Percentiles rank a stretch among this genome's conserved stretches.
phyloP scores from a whole-genome alignment of 2,888 invertebrate species.

The Ethmia dodecea region DNA sequence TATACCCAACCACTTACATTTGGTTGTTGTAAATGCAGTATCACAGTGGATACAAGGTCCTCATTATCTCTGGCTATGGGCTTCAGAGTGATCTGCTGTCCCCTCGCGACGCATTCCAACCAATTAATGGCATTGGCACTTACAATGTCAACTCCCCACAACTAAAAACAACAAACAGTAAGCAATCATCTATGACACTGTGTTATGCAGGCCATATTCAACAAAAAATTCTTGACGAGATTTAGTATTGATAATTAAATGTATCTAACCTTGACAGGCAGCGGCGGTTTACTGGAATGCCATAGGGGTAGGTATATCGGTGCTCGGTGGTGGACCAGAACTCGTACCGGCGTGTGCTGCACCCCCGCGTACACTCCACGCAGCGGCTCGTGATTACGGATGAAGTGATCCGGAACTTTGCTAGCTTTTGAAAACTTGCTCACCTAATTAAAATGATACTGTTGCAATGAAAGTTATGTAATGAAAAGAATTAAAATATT shows the following conservation, averaged over 20 bases:
- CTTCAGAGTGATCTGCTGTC: conserved; percentile 62
- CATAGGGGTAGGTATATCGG: conserved; percentile 73
- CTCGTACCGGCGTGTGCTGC: conserved; percentile 66
- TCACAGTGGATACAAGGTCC: conserved; percentile 59
- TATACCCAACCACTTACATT: conserved; percentile 35
- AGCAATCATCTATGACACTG: conserved; percentile 8
- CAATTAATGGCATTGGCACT: conserved; percentile 76
- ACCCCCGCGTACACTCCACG: conserved; percentile 69
- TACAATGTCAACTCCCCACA: conserved; percentile 70
- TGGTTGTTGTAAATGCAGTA: conserved; percentile 59
- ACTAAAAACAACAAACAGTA: conserved; percentile 33
- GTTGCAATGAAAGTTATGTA: conserved; percentile 59
- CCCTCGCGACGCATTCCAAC: conserved; percentile 76
- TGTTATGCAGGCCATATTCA: neutral
- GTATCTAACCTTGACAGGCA: conserved; percentile 72
- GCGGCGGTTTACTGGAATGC: conserved; percentile 66
- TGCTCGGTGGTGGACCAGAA: conserved; percentile 76
- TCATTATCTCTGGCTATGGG: conserved; percentile 64
- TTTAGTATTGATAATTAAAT: conserved; percentile 17
- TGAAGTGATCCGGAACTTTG: conserved; percentile 77
- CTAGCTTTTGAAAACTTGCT: conserved; percentile 79
- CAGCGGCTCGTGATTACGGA: conserved; percentile 67
- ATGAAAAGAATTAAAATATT: conserved; percentile 29
- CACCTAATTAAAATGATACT: conserved; percentile 56
- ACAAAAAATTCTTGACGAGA: conserved; percentile 22